Conservation (phyloP, 2,888 invertebrate species). For the Dascillus cervinus region DNA sequence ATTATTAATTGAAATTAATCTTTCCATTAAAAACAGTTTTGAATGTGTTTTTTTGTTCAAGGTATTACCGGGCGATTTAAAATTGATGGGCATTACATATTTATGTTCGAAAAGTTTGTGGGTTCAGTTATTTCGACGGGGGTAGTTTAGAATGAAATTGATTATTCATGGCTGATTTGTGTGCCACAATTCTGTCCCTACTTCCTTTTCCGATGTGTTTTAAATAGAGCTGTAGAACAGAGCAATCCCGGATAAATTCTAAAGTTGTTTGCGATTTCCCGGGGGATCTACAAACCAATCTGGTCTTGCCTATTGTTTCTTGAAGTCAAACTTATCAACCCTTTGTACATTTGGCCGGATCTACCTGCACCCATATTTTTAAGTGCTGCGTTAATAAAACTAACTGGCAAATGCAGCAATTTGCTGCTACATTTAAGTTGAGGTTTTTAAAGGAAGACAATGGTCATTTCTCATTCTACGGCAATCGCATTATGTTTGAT, state of each 20-base stretch:
- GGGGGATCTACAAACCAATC: constrained; percentile 19
- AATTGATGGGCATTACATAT: too few species aligned
- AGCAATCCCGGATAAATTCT: constrained; percentile 10
- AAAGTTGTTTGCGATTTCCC: constrained; percentile 16
- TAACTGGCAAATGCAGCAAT: too few species aligned
- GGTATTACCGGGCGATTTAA: too few species aligned
- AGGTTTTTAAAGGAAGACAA: too few species aligned
- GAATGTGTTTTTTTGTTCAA: too few species aligned
- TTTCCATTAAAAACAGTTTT: too few species aligned
- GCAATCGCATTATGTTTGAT: too few species aligned
- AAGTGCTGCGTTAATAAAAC: too few species aligned
- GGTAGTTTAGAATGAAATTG: constrained; percentile 5
- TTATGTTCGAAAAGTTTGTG: constrained; percentile 1
- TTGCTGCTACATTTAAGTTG: too few species aligned
- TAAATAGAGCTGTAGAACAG: constrained; percentile 3
- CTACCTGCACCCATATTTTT: too few species aligned
- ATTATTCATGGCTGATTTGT: constrained; percentile 16
- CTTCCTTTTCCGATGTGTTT: constrained; percentile 1
- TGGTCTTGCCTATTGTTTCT: neutral
- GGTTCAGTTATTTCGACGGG: neutral
- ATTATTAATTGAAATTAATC: too few species aligned
- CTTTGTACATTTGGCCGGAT: neutral
- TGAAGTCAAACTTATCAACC: neutral
- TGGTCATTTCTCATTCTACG: too few species aligned
- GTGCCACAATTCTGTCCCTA: constrained; percentile 2